Percentiles rank a stretch among this genome's conserved stretches.
Evolutionary conservation across 2,888 invertebrate species (phyloP).

Genomic region (Amiota minor): DNA sequence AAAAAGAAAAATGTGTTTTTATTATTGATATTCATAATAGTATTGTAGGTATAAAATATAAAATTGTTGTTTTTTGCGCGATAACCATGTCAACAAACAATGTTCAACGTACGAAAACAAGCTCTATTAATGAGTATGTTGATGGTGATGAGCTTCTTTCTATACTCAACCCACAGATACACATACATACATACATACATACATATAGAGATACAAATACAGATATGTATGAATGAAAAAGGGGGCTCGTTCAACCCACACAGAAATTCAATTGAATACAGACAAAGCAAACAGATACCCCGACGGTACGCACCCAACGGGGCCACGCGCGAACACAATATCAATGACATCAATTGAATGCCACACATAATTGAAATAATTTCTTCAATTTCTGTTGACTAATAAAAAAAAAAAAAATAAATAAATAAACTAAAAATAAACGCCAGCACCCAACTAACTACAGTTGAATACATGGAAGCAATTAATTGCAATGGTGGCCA

Average conservation of each 20-base stretch:
- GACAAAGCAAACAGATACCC: background rate
- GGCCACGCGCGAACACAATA: slow-evolving; percentile 8
- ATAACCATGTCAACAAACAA: slow-evolving; percentile 10
- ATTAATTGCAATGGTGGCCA: slow-evolving; percentile 38
- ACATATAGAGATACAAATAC: slow-evolving; percentile 29
- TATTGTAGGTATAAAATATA: slow-evolving; percentile 21
- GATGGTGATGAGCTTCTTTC: background rate
- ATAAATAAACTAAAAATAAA: background rate
- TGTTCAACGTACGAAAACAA: slow-evolving; percentile 14
- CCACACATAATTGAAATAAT: slow-evolving; percentile 45
- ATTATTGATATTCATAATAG: background rate
- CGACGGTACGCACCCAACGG: background rate
- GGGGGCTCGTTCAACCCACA: slow-evolving; percentile 38
- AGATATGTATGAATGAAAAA: slow-evolving; percentile 38
- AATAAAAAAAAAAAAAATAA: slow-evolving; percentile 1
- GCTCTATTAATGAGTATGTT: slow-evolving; percentile 14
- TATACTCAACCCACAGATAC: slow-evolving; percentile 31
- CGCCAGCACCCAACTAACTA: slow-evolving; percentile 31
- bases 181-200: slow-evolving; percentile 31
- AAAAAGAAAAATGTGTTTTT: slow-evolving; percentile 7
- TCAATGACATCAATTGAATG: slow-evolving; percentile 19
- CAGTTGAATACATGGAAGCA: slow-evolving; percentile 33
- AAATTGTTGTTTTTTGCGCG: slow-evolving; percentile 46
- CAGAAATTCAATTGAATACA: background rate
- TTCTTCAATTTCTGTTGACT: slow-evolving; percentile 14